Base-by-base conservation (phyloP, 2,113 vertebrate species). In the Lophochroa leadbeateri region DNA sequence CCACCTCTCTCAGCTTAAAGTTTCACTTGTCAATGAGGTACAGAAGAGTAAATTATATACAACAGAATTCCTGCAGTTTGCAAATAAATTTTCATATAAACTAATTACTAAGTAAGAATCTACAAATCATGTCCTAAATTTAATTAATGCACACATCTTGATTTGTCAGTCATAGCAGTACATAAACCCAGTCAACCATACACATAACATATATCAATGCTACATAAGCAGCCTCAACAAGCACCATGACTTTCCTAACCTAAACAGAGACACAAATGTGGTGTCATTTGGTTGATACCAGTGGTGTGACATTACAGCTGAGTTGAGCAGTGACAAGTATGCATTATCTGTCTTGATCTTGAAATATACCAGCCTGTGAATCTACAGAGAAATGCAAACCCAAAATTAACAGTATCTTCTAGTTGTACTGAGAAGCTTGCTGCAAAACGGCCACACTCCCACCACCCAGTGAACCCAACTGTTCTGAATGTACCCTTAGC, bases 371-470 rank as follows among this genome's bases (percentile, higher is more conserved):
- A 80, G 21, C 13, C 72, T 58, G 17, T 49, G 20, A 57, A 57
- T 35, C 39, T 35, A 52, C 19, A 90, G 47, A 47, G n/a, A 81
- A 21, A 18, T 5, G 4, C 24, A 64, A 10, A 82, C 21, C 8
- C 31, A 31, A 44, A 83, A 77, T 53, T 47, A 82, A 46, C 13
- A 35, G 7, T 35, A 74, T 20, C 17, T 81, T 70, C 41, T 17
- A 58, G 4, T 12, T 43, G 41, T 1, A 46, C 11, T 74, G 44
- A 77, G 17, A 29, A 58, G 49, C 37, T 49, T 53, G 13, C 43
- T 70, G n/a, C 46, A 57, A 61, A 72, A 18, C 0, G 0, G 24
- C 21, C 33, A 46, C 28, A 2, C 8, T 74, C 27, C 21, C 50
- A 31, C 9, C 19, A 31, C 12, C 19, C 41, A 57, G 23, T 28